Evolutionary conservation across 2,888 invertebrate species (phyloP).

Genomic region (Buathra laborator): DNA sequence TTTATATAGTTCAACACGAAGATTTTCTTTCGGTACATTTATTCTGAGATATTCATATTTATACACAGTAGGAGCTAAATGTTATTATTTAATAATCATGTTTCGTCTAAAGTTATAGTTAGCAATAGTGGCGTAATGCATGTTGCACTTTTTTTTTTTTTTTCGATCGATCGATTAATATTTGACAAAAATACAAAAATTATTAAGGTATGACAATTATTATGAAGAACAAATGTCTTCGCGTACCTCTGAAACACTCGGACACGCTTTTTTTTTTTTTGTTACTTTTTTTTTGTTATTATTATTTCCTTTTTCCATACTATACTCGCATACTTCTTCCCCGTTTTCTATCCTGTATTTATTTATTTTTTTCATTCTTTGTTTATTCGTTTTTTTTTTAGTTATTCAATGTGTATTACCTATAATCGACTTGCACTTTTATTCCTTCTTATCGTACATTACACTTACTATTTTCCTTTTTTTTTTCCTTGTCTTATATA

Average conservation of each 20-base stretch:
- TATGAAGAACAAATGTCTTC: conserved; percentile 76
- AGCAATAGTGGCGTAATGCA: conserved; percentile 80
- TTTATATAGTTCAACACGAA: not conserved
- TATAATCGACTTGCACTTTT: conserved; percentile 72
- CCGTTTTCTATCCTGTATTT: conserved; percentile 34
- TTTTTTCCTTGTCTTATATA: conserved; percentile 33
- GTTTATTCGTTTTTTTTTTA: conserved; percentile 39
- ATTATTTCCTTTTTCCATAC: conserved; percentile 56
- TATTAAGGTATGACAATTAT: conserved; percentile 81
- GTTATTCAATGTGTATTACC: conserved; percentile 67
- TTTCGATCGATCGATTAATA: conserved; percentile 79
- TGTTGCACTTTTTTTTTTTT: conserved; percentile 73
- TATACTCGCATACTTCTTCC: conserved; percentile 61
- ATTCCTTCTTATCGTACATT: conserved; percentile 71
- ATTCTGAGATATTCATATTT: conserved; percentile 83
- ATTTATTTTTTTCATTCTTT: conserved; percentile 26
- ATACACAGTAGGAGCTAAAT: conserved; percentile 81
- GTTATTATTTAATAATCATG: conserved; percentile 72
- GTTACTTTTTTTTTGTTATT: conserved; percentile 55
- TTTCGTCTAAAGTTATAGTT: conserved; percentile 76
- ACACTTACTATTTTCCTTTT: conserved; percentile 69
- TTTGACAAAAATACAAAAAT: conserved; percentile 84
- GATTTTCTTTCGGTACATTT: conserved; percentile 79
- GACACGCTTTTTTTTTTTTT: conserved; percentile 45
- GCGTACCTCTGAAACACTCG: conserved; percentile 61